Conservation (phyloP, 2,888 invertebrate genomes). For the Clostera curtula region DNA sequence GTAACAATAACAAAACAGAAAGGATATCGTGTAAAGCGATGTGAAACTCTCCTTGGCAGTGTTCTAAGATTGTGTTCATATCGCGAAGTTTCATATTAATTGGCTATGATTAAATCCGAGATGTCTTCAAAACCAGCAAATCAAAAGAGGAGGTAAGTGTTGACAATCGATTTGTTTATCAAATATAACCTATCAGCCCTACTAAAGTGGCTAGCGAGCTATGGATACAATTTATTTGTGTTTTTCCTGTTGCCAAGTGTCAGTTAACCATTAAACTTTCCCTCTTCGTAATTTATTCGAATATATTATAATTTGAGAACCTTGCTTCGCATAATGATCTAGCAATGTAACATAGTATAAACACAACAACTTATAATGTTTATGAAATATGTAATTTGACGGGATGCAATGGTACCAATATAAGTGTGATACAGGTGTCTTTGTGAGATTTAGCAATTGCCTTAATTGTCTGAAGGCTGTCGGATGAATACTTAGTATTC, state of each 20-base stretch:
- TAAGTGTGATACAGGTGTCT: too few relatives aligned
- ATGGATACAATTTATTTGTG: conserved; percentile 6
- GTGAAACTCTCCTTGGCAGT: conserved; percentile 74
- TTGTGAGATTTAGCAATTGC: too few relatives aligned
- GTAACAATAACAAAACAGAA: conserved; percentile 37
- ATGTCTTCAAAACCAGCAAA: conserved; percentile 74
- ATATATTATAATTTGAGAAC: conserved; percentile 5
- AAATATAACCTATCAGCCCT: conserved; percentile 10
- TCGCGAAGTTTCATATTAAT: conserved; percentile 62
- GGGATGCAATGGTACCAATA: too few relatives aligned
- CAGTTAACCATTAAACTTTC: conserved; percentile 28
- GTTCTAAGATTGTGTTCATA: conserved; percentile 74
- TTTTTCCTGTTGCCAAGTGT: conserved; percentile 29
- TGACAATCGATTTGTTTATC: conserved; percentile 17
- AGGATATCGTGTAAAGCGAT: conserved; percentile 56
- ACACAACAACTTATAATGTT: too few relatives aligned
- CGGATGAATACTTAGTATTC: too few relatives aligned
- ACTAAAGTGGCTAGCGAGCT: conserved; percentile 1
- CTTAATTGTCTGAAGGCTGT: too few relatives aligned
- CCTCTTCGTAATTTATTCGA: conserved; percentile 18
- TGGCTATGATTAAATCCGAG: conserved; percentile 45
- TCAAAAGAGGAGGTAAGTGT: conserved; percentile 81
- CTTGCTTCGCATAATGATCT: too few relatives aligned
- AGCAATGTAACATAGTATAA: too few relatives aligned
- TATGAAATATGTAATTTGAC: too few relatives aligned